These are phyloP conservation scores for Sylvietta virens DNA, from an alignment of 2,113 vertebrate species.

Conservation along the genomic window DNA sequence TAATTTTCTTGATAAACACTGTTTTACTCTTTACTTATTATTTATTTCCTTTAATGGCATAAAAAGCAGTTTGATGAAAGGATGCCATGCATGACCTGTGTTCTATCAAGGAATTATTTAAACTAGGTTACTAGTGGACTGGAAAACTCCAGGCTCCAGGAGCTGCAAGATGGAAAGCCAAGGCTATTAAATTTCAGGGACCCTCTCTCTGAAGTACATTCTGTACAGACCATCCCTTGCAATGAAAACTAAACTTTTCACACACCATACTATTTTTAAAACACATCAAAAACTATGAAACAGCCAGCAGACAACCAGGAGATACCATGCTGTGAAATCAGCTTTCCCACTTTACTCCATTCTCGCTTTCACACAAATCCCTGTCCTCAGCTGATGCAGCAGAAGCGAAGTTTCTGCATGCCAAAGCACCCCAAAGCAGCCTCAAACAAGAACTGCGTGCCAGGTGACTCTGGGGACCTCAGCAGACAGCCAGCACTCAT, in stretches of 20 bases:
- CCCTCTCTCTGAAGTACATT: not conserved
- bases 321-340: not conserved
- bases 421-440: not conserved
- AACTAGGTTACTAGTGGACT: not conserved
- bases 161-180: not conserved
- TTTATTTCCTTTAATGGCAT: not conserved
- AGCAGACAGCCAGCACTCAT: not conserved
- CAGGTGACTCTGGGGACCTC: not conserved
- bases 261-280: not conserved
- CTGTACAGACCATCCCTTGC: not conserved
- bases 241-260: not conserved
- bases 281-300: accelerated
- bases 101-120: not conserved
- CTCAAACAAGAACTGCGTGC: not conserved
- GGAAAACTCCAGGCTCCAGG: not conserved
- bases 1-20: not conserved
- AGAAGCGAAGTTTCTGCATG: not conserved
- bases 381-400: not conserved
- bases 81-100: not conserved
- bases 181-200: not conserved
- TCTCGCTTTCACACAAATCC: not conserved
- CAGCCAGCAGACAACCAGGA: not conserved
- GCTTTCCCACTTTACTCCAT: not conserved
- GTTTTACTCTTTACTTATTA: not conserved
- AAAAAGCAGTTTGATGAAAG: not conserved